Evolutionary conservation across 1,140 invertebrate species (phyloP).

Genomic region (Drosophila sechellia): DNA sequence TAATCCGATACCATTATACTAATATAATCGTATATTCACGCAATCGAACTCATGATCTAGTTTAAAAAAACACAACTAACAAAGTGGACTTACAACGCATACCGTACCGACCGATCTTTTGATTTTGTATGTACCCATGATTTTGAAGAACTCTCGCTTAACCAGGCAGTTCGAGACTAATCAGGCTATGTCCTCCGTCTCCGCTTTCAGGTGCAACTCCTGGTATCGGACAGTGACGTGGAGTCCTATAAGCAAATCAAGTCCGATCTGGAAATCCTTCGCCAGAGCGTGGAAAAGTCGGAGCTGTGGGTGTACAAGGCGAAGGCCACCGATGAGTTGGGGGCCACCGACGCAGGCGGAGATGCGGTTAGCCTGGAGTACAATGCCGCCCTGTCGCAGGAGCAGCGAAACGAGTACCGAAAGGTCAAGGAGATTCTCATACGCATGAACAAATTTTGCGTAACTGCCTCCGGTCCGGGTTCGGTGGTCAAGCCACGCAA

Average conservation of each 20-base stretch:
- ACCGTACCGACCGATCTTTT: conserved; percentile 71
- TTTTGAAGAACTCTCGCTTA: not conserved
- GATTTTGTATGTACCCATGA: conserved; percentile 73
- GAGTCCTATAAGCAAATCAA: conserved; percentile 99
- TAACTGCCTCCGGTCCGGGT: conserved; percentile 85
- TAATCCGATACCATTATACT: too few relatives aligned
- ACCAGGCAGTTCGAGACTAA: conserved; percentile 10
- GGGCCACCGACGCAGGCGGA: conserved; percentile 26
- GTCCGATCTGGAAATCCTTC: conserved; percentile 95
- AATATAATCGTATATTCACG: too few relatives aligned
- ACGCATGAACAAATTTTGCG: conserved; percentile 96
- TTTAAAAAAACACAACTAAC: too few relatives aligned
- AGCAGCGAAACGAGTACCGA: conserved; percentile 93
- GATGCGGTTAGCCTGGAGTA: conserved; percentile 79
- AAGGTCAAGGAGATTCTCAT: conserved; percentile 95
- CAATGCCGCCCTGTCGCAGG: conserved; percentile 77
- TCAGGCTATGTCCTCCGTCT: not conserved
- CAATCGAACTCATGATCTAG: too few relatives aligned
- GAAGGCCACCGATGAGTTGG: conserved; percentile 87
- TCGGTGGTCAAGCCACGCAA: conserved; percentile 90
- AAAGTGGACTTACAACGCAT: conserved; percentile 72
- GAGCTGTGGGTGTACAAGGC: conserved; percentile 98
- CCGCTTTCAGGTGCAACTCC: conserved; percentile 91
- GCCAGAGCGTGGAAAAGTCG: conserved; percentile 98
- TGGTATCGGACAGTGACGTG: conserved; percentile 98